Base-by-base conservation (phyloP, 2,113 vertebrate genomes). In the Myocastor coypus region DNA sequence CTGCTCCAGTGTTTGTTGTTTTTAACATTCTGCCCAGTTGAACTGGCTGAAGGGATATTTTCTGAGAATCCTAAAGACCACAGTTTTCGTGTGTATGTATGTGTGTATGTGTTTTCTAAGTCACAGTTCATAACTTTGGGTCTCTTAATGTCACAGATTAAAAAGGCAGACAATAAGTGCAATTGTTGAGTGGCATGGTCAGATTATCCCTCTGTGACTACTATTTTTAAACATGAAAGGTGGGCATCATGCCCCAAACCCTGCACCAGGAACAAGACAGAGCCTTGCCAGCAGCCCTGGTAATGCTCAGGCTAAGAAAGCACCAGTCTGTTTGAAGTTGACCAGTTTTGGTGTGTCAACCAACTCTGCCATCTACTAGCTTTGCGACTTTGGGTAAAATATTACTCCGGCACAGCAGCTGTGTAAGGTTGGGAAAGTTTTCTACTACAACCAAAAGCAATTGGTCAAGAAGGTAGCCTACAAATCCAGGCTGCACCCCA, bases 141-240 rank as follows among this genome's bases (percentile, higher is more conserved):
- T 5, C 80, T 95, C 92, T 94, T 92, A 82, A 68, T 55, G 34
- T 89, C 50, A 90, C 52, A 80, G 80, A 75, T 92, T 87, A 83
- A 42, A 89, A 98, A 92, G 24, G 17, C 59, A 92, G 82, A 92
- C 22, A 97, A 82, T 94, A 80, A 42, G 73, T 61, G 19, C 14
- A 26, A 26, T 69, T 94, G 30, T 71, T 77, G 16, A 93, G 40
- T 75, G 57, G 61, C 84, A 92, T 94, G 14, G 91, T 96, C 59
- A 89, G 61, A 52, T 91, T 89, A 78, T 85, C 42, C 19, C 80
- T 37, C 24, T 34, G 37, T 88, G 68, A 64, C n/a, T 85, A 4
- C 22, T 42, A 6, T 83, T 75, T 94, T 89, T 46, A 63, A 90
- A 93, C 81, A 66, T 64, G n/a, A 89, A 85, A 86, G 85, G 52